phyloP scores from a whole-genome alignment of 2,113 vertebrate genomes.

The Myotis yumanensis region DNA sequence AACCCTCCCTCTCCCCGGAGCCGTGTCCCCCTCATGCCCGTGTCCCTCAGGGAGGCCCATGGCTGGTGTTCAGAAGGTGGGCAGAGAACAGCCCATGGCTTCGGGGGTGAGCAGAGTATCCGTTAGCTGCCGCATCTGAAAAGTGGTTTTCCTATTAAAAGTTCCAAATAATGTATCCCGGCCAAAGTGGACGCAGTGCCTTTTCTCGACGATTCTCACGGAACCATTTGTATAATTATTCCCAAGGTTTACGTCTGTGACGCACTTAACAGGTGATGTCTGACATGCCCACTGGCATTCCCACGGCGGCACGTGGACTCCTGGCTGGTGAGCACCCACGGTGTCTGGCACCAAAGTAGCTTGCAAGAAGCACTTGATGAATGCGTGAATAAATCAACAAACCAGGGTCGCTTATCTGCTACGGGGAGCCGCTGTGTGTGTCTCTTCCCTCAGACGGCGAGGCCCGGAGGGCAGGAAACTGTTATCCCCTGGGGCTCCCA shows the following conservation, averaged over 20 bases:
- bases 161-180: background rate
- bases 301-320: rapidly evolving
- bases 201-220: background rate
- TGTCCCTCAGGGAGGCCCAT: rapidly evolving
- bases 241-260: background rate
- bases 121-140: background rate
- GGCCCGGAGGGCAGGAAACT: background rate
- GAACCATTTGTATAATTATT: background rate
- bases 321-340: rapidly evolving
- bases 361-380: background rate
- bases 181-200: background rate
- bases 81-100: rapidly evolving
- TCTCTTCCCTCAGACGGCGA: rapidly evolving
- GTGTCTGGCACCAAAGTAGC: background rate
- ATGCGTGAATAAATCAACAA: background rate
- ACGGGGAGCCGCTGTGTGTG: rapidly evolving
- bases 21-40: rapidly evolving
- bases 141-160: rapidly evolving
- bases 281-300: background rate
- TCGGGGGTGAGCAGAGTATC: rapidly evolving
- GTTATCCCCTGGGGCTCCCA: too few relatives aligned
- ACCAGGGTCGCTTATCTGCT: rapidly evolving
- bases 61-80: rapidly evolving
- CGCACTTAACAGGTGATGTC: rapidly evolving
- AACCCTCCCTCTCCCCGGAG: background rate